phyloP scores from a whole-genome alignment of 2,888 invertebrate genomes.

The Trichogramma evanescens region DNA sequence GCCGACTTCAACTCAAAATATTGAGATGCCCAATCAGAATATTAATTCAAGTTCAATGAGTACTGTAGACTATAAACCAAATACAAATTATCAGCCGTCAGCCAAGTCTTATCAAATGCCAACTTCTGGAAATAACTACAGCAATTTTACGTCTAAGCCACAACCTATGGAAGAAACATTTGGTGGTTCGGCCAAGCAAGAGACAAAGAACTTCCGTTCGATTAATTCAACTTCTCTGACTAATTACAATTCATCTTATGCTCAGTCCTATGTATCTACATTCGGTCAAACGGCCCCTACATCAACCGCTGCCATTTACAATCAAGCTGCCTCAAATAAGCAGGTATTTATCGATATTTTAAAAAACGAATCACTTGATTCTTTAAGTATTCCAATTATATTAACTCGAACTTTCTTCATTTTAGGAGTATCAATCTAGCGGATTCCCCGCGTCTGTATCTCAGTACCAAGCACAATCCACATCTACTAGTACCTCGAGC shows the following conservation, averaged over 20 bases:
- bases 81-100: conserved; percentile 40
- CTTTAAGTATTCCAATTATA: background rate
- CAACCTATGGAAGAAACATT: conserved; percentile 49
- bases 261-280: conserved; percentile 39
- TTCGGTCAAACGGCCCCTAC: conserved; percentile 42
- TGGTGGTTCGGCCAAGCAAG: conserved; percentile 43
- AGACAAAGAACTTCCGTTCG: conserved; percentile 43
- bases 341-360: conserved; percentile 30
- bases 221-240: conserved; percentile 40
- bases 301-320: conserved; percentile 37
- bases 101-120: conserved; percentile 48
- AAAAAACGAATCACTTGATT: background rate
- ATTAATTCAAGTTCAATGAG: conserved; percentile 39
- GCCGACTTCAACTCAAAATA: conserved; percentile 29
- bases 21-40: conserved; percentile 38
- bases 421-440: conserved; percentile 39
- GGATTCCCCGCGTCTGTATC: conserved; percentile 42
- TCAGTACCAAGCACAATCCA: conserved; percentile 41
- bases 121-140: conserved; percentile 37
- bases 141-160: conserved; percentile 50
- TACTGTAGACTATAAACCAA: conserved; percentile 35
- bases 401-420: background rate
- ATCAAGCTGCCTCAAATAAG: conserved; percentile 40
- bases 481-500: conserved; percentile 38
- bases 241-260: conserved; percentile 40